phyloP scores from a whole-genome alignment of 2,797 vertebrate genomes.

The Pygocentrus nattereri region DNA sequence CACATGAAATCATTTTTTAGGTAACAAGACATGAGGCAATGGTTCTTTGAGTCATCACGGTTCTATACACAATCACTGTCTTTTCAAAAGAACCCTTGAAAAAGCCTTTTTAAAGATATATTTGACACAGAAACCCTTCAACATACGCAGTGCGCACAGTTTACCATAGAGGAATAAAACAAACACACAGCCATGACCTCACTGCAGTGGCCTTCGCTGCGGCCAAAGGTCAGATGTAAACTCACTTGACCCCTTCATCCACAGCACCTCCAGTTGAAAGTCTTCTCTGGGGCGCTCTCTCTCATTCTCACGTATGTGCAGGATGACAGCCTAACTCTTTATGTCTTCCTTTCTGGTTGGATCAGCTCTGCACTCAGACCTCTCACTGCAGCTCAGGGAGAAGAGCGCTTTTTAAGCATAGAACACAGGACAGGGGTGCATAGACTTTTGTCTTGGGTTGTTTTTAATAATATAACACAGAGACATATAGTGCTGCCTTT shows the following conservation, averaged over 20 bases:
- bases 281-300: neutral
- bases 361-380: neutral
- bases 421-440: too few species aligned
- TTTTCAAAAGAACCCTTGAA: too few species aligned
- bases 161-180: neutral
- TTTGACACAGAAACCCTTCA: too few species aligned
- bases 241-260: conserved; percentile 40
- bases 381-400: neutral
- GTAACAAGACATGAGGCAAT: too few species aligned
- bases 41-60: too few species aligned
- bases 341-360: conserved; percentile 24
- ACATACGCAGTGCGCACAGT: neutral
- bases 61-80: too few species aligned
- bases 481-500: too few species aligned
- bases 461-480: too few species aligned
- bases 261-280: conserved; percentile 29
- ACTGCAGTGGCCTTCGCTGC: conserved; percentile 1
- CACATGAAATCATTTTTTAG: too few species aligned
- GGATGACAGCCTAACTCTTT: conserved; percentile 7
- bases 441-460: too few species aligned
- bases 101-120: too few species aligned
- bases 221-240: conserved; percentile 34
- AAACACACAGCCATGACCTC: neutral
- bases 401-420: too few species aligned
- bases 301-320: conserved; percentile 13